Conservation (phyloP, 2,113 vertebrate species). For the Limnothrissa miodon region DNA sequence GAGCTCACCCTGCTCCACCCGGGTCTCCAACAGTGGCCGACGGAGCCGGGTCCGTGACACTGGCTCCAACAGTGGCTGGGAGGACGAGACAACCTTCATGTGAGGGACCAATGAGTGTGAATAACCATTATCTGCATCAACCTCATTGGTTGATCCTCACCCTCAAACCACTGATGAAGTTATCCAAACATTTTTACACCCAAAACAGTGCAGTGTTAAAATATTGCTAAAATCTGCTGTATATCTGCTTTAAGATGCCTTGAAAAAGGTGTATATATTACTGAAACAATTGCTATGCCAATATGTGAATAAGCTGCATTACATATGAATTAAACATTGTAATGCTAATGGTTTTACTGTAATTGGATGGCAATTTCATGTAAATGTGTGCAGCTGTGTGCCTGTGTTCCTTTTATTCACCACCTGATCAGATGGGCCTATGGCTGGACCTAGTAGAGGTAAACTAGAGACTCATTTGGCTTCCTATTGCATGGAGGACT, state of each 20-base stretch:
- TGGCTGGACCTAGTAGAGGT: too few species aligned
- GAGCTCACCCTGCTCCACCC: constrained; percentile 40
- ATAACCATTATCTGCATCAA: background rate
- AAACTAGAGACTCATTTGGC: background rate
- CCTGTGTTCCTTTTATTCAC: background rate
- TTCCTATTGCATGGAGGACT: background rate
- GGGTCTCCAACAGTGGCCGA: constrained; percentile 36
- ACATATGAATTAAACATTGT: too few species aligned
- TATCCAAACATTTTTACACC: background rate
- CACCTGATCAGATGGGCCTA: background rate
- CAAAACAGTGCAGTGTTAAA: background rate
- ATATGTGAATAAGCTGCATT: background rate
- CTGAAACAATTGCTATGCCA: background rate
- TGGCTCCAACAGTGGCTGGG: constrained; percentile 42
- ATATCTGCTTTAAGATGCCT: background rate
- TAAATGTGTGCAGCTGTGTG: background rate
- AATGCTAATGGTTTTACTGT: background rate
- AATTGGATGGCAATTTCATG: background rate
- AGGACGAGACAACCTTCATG: constrained; percentile 25
- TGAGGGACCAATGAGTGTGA: background rate
- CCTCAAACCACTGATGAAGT: too few species aligned
- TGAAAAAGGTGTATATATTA: background rate
- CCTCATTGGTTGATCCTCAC: too few species aligned
- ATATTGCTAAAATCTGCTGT: background rate
- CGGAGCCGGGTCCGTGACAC: constrained; percentile 35